A percentile compares a stretch with the other conserved stretches of the same genome.
These are phyloP conservation scores for Ptychodera flava DNA, from an alignment of 35 echinoderm and acorn worm genomes.

Conservation along the genomic window DNA sequence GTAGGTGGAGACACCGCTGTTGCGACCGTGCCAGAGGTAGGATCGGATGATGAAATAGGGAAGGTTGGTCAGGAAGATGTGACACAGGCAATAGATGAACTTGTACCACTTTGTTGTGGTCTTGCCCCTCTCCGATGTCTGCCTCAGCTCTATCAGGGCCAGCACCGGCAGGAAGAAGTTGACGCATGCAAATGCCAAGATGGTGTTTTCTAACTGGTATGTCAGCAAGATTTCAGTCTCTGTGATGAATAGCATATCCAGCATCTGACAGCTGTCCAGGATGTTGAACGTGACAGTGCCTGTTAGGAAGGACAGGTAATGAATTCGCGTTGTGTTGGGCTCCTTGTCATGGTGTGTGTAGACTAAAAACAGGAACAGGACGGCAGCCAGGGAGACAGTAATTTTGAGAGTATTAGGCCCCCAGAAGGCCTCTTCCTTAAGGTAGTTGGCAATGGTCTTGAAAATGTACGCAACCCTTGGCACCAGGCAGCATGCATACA, in stretches of 20 bases:
- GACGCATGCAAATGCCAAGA: neutral
- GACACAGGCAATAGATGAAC: neutral
- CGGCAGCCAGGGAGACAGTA: neutral
- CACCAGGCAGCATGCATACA: neutral
- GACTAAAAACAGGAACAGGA: neutral
- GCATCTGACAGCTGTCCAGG: neutral
- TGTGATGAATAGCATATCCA: neutral
- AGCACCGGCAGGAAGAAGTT: neutral
- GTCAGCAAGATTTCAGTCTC: neutral
- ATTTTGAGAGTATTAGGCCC: neutral
- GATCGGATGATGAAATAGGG: neutral
- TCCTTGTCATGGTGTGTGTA: neutral
- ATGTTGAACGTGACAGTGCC: neutral
- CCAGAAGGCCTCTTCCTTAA: neutral
- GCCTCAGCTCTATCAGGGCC: neutral
- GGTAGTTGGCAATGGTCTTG: neutral
- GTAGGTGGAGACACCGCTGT: neutral
- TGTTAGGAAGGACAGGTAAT: neutral
- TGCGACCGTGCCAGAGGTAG: neutral
- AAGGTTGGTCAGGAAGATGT: neutral
- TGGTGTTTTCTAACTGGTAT: neutral
- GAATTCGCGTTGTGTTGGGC: neutral
- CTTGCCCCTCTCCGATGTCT: neutral
- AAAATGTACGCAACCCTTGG: neutral
- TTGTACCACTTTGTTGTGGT: neutral